These are phyloP conservation scores for Tuta absoluta DNA, from an alignment of 2,888 invertebrate species.

Conservation along the genomic window DNA sequence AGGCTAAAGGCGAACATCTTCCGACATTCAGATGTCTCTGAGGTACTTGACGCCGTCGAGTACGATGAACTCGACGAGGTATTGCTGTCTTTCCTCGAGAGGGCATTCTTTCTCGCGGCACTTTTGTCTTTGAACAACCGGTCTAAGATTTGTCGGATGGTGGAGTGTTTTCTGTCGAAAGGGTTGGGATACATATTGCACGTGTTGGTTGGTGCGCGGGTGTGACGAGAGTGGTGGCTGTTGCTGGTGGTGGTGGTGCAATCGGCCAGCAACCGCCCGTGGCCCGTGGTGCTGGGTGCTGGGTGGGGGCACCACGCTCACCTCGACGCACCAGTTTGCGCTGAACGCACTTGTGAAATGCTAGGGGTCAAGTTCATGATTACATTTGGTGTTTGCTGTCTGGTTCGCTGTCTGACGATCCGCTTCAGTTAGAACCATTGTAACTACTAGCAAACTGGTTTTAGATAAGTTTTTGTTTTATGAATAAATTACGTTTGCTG, in stretches of 20 bases:
- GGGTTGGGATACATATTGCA: constrained; percentile 84
- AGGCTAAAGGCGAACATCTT: constrained; percentile 41
- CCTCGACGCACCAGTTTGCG: constrained; percentile 18
- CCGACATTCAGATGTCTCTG: constrained; percentile 36
- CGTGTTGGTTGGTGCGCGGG: constrained; percentile 49
- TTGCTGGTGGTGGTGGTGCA: constrained; percentile 17
- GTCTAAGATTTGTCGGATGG: constrained; percentile 84
- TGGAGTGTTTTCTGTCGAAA: constrained; percentile 86
- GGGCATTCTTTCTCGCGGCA: constrained; percentile 47
- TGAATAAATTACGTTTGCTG: neutral
- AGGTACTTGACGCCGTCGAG: constrained; percentile 42
- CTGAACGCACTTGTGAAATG: constrained; percentile 44
- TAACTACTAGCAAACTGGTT: neutral
- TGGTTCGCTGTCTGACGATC: neutral
- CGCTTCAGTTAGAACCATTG: neutral
- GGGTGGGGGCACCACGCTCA: constrained; percentile 24
- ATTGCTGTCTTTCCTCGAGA: constrained; percentile 58
- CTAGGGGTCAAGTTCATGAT: constrained; percentile 54
- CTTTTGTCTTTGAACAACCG: constrained; percentile 75
- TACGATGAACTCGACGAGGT: constrained; percentile 55
- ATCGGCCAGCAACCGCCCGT: constrained; percentile 2
- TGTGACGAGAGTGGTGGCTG: constrained; percentile 43
- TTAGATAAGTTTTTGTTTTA: neutral
- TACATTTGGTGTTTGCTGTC: neutral
- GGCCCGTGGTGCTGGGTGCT: constrained; percentile 4